phyloP scores from a whole-genome alignment of 2,888 invertebrate species.

The Agrotis segetum region DNA sequence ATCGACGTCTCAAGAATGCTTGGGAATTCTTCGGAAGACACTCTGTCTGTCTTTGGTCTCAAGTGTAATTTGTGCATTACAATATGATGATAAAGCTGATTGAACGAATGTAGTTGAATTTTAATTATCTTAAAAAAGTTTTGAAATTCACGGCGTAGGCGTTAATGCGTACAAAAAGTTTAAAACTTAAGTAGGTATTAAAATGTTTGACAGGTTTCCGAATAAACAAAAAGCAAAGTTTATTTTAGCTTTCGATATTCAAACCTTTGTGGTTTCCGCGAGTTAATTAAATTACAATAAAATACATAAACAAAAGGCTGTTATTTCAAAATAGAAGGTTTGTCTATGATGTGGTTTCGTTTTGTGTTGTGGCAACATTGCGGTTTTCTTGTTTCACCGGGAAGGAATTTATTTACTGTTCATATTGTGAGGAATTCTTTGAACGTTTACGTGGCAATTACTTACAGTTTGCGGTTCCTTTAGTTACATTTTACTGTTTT shows the following conservation, averaged over 20 bases:
- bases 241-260: conserved; percentile 9
- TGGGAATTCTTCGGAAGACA: conserved; percentile 22
- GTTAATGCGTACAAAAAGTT: too few species aligned
- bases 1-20: conserved; percentile 3
- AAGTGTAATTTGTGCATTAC: conserved; percentile 14
- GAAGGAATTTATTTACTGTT: conserved; percentile 51
- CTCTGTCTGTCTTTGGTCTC: conserved; percentile 7
- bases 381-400: conserved; percentile 35
- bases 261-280: conserved; percentile 27
- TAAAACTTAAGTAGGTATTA: not conserved
- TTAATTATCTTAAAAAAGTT: too few species aligned
- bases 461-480: conserved; percentile 33
- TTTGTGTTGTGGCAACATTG: conserved; percentile 51
- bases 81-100: conserved; percentile 28
- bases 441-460: conserved; percentile 9
- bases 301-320: conserved; percentile 48
- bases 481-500: conserved; percentile 23
- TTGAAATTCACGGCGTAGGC: too few species aligned
- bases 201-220: not conserved
- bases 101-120: too few species aligned
- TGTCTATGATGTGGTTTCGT: conserved; percentile 60
- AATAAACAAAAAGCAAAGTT: conserved; percentile 12
- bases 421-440: conserved; percentile 27
- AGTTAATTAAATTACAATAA: conserved; percentile 44
- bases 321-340: conserved; percentile 43